Evolutionary conservation across 2,888 invertebrate genomes (phyloP).

Genomic region (Emmelina monodactyla): DNA sequence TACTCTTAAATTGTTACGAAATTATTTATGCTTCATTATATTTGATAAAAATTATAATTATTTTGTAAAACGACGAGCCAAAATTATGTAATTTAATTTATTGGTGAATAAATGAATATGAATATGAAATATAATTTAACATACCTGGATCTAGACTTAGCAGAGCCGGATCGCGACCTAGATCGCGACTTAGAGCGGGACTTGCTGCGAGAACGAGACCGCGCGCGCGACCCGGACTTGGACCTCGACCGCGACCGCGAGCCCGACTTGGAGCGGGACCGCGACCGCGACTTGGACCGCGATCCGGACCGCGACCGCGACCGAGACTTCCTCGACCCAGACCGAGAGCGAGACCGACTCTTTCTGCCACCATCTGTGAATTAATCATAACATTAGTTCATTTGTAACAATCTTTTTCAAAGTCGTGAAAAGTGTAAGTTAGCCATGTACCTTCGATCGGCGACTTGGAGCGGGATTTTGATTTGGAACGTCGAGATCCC

Average conservation of each 20-base stretch:
- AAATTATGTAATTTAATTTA: no score
- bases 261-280: conserved; percentile 7
- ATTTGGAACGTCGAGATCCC: conserved; percentile 3
- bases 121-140: no score
- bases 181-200: conserved; percentile 16
- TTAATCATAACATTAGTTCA: no score
- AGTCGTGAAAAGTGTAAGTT: no score
- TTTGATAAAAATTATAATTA: no score
- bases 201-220: conserved; percentile 22
- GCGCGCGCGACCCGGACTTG: conserved; percentile 2
- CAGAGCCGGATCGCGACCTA: conserved; percentile 12
- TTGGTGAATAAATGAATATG: no score
- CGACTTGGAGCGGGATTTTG: conserved; percentile 3
- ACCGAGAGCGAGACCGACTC: conserved; percentile 19
- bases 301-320: conserved; percentile 26
- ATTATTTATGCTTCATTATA: no score
- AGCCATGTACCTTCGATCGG: not conserved
- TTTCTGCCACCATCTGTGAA: not conserved
- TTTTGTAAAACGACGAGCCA: no score
- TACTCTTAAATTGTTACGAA: no score
- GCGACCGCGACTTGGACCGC: conserved; percentile 20
- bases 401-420: no score
- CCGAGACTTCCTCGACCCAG: conserved; percentile 13
- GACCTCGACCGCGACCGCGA: conserved; percentile 5
- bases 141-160: conserved; percentile 20